Conservation (phyloP, 2,113 vertebrate species). For the Phodopus roborovskii region DNA sequence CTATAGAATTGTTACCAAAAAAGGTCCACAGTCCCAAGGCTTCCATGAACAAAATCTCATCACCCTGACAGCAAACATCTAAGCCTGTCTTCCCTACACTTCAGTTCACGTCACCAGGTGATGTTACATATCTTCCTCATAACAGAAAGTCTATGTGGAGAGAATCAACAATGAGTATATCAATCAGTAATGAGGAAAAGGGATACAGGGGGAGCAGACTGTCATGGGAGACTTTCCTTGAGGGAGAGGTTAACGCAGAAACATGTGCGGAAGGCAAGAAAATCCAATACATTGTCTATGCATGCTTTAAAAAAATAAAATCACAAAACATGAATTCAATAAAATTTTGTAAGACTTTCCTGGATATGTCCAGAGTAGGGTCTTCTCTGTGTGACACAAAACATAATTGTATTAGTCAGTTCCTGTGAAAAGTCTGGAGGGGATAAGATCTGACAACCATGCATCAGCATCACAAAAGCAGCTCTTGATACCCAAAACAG, state of each 20-base stretch:
- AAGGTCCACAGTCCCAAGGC: accelerated
- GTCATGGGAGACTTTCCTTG: background rate
- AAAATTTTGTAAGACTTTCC: background rate
- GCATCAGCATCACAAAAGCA: background rate
- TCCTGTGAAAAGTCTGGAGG: background rate
- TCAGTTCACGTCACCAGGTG: background rate
- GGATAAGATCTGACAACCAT: background rate
- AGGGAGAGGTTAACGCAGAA: background rate
- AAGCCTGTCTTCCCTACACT: accelerated
- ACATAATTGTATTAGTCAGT: background rate
- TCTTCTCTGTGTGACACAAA: background rate
- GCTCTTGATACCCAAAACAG: background rate
- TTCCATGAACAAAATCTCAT: accelerated
- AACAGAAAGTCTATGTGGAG: background rate
- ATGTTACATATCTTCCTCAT: background rate
- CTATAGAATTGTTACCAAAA: accelerated
- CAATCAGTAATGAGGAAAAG: background rate
- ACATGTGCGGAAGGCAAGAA: too few relatives aligned
- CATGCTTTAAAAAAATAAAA: background rate
- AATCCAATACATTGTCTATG: too few relatives aligned
- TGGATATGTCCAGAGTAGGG: background rate
- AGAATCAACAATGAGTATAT: background rate
- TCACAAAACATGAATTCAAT: background rate
- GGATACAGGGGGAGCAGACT: accelerated
- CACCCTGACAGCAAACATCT: accelerated